A percentile compares a stretch with the other conserved stretches of the same genome.
These are phyloP conservation scores for Aquatica leii DNA, from an alignment of 2,888 invertebrate genomes.

Conservation along the genomic window DNA sequence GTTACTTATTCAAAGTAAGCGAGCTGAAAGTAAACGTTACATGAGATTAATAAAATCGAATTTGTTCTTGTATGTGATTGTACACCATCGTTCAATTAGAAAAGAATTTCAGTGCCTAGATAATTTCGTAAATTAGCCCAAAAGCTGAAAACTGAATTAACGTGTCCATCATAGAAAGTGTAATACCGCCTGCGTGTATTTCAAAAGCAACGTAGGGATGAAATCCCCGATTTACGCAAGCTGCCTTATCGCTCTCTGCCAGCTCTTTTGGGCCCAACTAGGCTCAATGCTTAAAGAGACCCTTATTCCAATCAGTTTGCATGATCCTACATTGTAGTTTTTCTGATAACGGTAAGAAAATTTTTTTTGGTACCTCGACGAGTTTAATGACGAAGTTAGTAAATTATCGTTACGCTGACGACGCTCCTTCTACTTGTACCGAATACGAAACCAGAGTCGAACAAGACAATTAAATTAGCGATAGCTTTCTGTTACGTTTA, in stretches of 20 bases:
- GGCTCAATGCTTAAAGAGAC: conserved; percentile 49
- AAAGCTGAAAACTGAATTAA: no score
- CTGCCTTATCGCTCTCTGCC: conserved; percentile 57
- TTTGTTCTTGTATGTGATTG: no score
- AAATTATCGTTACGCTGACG: conserved; percentile 41
- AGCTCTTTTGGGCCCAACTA: conserved; percentile 57
- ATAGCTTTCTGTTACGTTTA: conserved; percentile 1
- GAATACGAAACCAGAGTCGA: conserved; percentile 35
- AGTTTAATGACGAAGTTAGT: conserved; percentile 42
- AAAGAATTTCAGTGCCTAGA: no score
- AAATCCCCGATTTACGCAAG: conserved; percentile 53
- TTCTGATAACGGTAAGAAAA: conserved; percentile 41
- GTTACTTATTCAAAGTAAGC: no score
- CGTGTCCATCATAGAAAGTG: no score
- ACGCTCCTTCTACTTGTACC: conserved; percentile 31
- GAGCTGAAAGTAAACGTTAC: no score
- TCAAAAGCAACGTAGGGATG: conserved; percentile 35
- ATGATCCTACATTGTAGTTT: conserved; percentile 57
- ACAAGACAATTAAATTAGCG: conserved; percentile 32
- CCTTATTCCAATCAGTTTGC: conserved; percentile 57
- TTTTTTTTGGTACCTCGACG: conserved; percentile 22
- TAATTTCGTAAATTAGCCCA: no score
- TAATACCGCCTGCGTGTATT: conserved; percentile 31
- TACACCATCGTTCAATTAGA: no score
- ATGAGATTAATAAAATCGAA: no score